Conservation (phyloP, 2,113 vertebrate genomes). For the Esox niger region DNA sequence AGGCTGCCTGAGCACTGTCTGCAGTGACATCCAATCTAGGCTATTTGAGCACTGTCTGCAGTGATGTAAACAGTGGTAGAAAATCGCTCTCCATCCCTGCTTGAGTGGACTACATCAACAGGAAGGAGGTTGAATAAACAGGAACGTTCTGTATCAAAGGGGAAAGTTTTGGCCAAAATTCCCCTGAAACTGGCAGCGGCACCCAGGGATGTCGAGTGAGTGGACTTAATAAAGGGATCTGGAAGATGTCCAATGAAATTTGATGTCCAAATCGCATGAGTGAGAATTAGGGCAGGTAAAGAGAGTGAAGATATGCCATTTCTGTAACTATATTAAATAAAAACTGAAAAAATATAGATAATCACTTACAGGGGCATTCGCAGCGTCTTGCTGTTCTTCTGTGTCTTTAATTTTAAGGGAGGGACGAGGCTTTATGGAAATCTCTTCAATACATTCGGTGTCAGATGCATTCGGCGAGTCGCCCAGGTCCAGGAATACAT, state of each 20-base stretch:
- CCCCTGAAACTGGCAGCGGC: not conserved
- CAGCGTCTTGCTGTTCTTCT: slow-evolving; percentile 85
- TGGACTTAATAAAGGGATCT: not conserved
- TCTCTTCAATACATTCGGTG: slow-evolving; percentile 87
- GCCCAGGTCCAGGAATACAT: slow-evolving; percentile 88
- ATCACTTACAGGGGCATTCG: slow-evolving; percentile 56
- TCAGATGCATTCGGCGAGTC: slow-evolving; percentile 95
- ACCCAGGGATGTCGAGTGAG: not conserved
- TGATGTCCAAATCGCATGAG: slow-evolving; percentile 1
- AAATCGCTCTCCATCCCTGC: not conserved
- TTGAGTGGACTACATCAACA: slow-evolving; percentile 11
- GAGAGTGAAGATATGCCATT: not conserved
- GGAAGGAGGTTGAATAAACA: slow-evolving; percentile 12
- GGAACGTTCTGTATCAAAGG: not conserved
- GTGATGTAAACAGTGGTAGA: not conserved
- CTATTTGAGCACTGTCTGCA: too few relatives aligned
- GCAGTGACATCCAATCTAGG: too few relatives aligned
- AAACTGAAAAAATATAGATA: not conserved
- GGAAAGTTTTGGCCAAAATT: not conserved
- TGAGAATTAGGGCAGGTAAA: not conserved
- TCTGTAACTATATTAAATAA: not conserved
- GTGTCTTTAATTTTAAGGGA: slow-evolving; percentile 67
- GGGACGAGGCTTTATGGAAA: slow-evolving; percentile 71
- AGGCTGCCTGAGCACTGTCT: too few relatives aligned
- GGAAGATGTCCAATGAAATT: not conserved